Conservation (phyloP, 2,113 vertebrate genomes). For the Erythrolamprus reginae region DNA sequence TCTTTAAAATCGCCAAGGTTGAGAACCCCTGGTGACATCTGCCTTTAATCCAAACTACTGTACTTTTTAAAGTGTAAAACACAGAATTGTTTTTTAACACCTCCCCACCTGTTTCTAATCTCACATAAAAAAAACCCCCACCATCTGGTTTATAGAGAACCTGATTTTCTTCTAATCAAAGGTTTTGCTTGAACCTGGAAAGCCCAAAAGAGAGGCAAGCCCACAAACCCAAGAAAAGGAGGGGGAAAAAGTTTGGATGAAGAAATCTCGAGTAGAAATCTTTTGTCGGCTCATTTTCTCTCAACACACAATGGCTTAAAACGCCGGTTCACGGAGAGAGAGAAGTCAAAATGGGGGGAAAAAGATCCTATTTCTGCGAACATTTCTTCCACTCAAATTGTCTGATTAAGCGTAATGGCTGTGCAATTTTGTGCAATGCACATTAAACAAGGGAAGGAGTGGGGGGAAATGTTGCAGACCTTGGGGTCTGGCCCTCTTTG, state of each 20-base stretch:
- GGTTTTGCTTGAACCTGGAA: slow-evolving; percentile 57
- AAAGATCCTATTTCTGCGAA: slow-evolving; percentile 15
- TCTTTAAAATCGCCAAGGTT: background rate
- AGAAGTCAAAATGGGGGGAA: slow-evolving; percentile 14
- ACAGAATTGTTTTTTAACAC: slow-evolving; percentile 76
- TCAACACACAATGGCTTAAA: slow-evolving; percentile 13
- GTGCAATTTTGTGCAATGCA: background rate
- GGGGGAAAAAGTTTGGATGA: background rate
- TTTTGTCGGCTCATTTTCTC: background rate
- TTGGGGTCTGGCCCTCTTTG: background rate
- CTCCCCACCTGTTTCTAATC: slow-evolving; percentile 83
- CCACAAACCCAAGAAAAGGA: background rate
- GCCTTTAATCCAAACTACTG: slow-evolving; percentile 68
- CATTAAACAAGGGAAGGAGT: background rate
- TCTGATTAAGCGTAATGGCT: background rate
- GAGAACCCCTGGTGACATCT: slow-evolving; percentile 32
- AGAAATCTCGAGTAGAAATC: background rate
- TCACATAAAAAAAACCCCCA: slow-evolving; percentile 59
- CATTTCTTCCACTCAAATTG: slow-evolving; percentile 20
- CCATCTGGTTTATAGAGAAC: slow-evolving; percentile 81
- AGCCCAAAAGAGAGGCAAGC: slow-evolving; percentile 40
- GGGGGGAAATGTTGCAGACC: background rate
- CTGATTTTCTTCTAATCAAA: slow-evolving; percentile 71
- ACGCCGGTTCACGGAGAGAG: slow-evolving; percentile 2
- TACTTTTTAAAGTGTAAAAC: slow-evolving; percentile 65